phyloP scores from a whole-genome alignment of 2,113 vertebrate genomes.

The Zingel zingel region DNA sequence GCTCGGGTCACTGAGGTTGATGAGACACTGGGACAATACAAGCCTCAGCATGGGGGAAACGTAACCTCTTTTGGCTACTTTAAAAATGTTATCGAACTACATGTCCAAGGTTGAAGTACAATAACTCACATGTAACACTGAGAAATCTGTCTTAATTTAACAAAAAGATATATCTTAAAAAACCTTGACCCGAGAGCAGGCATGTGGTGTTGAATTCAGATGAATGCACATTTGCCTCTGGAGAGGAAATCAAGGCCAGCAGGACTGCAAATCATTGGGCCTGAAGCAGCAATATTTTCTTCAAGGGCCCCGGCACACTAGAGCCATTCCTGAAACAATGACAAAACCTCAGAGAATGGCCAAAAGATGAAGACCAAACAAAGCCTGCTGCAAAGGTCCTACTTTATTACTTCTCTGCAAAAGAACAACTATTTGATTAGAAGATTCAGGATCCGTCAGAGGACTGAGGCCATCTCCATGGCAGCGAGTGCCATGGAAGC shows the following conservation, averaged over 20 bases:
- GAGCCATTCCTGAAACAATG: constrained; percentile 52
- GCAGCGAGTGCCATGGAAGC: constrained; percentile 40
- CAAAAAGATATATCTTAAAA: constrained; percentile 26
- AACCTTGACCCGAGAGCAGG: constrained; percentile 40
- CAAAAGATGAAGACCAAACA: constrained; percentile 56
- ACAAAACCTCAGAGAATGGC: constrained; percentile 35
- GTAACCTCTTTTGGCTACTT: constrained; percentile 11
- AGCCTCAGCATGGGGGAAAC: constrained; percentile 35
- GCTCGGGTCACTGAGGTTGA: constrained; percentile 49
- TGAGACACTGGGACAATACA: constrained; percentile 47
- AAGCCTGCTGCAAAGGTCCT: constrained; percentile 34
- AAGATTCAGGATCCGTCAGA: constrained; percentile 44
- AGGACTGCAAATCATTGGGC: constrained; percentile 47
- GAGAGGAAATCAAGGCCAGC: constrained; percentile 63
- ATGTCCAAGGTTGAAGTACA: constrained; percentile 10
- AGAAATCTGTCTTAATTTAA: constrained; percentile 31
- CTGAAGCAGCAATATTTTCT: constrained; percentile 50
- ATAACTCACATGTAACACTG: constrained; percentile 18
- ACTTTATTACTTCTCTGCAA: constrained; percentile 54
- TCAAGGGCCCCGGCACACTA: constrained; percentile 19
- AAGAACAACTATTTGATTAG: constrained; percentile 67
- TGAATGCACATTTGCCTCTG: constrained; percentile 8
- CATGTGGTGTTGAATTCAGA: constrained; percentile 46
- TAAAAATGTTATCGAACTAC: constrained; percentile 22
- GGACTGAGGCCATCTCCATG: constrained; percentile 51